These are phyloP conservation scores for Oligia latruncula DNA, from an alignment of 2,888 invertebrate species.

Conservation along the genomic window DNA sequence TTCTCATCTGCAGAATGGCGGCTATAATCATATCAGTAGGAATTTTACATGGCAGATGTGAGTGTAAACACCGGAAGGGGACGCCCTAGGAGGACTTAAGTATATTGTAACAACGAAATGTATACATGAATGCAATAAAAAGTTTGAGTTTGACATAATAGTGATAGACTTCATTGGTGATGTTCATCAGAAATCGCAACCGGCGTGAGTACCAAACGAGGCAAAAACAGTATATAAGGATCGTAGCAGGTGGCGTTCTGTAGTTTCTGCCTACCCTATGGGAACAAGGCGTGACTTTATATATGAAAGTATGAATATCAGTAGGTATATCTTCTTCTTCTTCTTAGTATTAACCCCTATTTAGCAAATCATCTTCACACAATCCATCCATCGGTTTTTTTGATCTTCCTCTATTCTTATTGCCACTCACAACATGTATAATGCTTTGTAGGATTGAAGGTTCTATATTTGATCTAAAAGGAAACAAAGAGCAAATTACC, in stretches of 20 bases:
- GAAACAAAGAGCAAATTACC: constrained; percentile 8
- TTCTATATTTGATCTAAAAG: not conserved
- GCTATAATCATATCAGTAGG: not conserved
- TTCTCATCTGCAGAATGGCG: too few species aligned
- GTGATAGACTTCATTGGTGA: not conserved
- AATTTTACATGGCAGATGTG: not conserved
- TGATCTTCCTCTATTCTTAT: not conserved
- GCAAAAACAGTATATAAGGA: too few species aligned
- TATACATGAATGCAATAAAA: too few species aligned
- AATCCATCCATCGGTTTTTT: not conserved
- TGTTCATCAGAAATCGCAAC: not conserved
- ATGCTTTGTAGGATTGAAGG: not conserved
- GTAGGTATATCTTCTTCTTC: not conserved
- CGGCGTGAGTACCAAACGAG: too few species aligned
- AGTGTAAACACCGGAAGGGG: not conserved
- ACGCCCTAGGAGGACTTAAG: too few species aligned
- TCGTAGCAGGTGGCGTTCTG: too few species aligned
- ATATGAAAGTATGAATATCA: not conserved
- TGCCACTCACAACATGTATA: not conserved
- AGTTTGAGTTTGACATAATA: too few species aligned
- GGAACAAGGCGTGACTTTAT: not conserved
- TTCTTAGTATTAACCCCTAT: not conserved
- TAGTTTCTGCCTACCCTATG: not conserved
- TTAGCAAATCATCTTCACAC: not conserved
- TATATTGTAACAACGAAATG: too few species aligned